Evolutionary conservation across 2,888 invertebrate genomes (phyloP).

Genomic region (Phlogophora meticulosa): DNA sequence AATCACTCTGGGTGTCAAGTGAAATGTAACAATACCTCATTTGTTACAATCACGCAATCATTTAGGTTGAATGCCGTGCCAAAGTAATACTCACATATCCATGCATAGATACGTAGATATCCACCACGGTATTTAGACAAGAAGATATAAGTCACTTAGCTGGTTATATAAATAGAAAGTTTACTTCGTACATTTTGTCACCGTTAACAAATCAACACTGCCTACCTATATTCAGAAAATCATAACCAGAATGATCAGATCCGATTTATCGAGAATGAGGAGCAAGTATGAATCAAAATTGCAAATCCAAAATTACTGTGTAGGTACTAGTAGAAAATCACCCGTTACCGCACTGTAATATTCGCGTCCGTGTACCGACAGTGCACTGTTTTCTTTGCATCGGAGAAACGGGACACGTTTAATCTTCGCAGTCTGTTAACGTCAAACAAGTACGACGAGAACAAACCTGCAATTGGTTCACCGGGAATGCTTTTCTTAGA

Average conservation of each 20-base stretch:
- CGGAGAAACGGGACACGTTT: constrained; percentile 68
- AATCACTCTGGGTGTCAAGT: no score
- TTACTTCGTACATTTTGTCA: not conserved
- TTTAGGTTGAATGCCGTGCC: no score
- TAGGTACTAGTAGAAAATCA: not conserved
- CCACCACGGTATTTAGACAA: constrained; percentile 5
- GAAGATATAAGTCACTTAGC: not conserved
- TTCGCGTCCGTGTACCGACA: not conserved
- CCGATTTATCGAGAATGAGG: no score
- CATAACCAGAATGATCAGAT: not conserved
- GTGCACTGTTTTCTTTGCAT: constrained; percentile 57
- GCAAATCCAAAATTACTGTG: not conserved
- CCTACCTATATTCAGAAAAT: no score
- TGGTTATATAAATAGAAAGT: not conserved
- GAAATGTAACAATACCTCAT: no score
- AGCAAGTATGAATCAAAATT: not conserved
- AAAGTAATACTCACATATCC: no score
- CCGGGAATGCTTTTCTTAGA: constrained; percentile 60
- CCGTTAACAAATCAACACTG: not conserved
- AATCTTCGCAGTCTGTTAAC: constrained; percentile 73
- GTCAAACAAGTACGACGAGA: constrained; percentile 62
- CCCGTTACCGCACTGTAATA: constrained; percentile 7
- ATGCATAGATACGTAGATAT: constrained; percentile 29
- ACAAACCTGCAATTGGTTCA: constrained; percentile 70
- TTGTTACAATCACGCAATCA: no score